Percentiles rank a stretch among this genome's conserved stretches.
phyloP scores from a whole-genome alignment of 2,888 invertebrate genomes.

The Troilus luridus region DNA sequence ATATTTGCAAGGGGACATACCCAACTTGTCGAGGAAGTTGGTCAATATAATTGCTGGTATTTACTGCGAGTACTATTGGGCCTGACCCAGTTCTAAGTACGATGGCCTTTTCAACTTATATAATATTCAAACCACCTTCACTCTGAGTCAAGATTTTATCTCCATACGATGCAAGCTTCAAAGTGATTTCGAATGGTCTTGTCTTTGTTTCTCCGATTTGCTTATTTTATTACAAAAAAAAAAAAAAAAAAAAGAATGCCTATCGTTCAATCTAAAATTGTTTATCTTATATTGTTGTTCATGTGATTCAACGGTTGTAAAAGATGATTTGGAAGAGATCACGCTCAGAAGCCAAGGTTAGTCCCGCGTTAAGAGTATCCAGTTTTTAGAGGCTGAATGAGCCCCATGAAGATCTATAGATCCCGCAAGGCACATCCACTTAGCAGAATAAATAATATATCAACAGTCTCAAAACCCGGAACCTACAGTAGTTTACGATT shows the following conservation, averaged over 20 bases:
- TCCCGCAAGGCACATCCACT: too few species aligned
- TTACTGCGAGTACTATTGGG: slow-evolving; percentile 18
- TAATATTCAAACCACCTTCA: slow-evolving; percentile 30
- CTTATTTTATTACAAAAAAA: not conserved
- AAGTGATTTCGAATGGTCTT: not conserved
- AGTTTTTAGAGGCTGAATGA: too few species aligned
- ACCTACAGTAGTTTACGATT: too few species aligned
- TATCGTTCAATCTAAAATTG: too few species aligned
- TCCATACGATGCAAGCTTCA: not conserved
- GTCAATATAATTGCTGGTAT: slow-evolving; percentile 11
- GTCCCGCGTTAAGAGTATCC: too few species aligned
- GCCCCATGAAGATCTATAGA: too few species aligned
- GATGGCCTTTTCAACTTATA: slow-evolving; percentile 17
- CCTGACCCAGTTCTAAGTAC: slow-evolving; percentile 39
- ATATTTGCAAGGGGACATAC: not conserved
- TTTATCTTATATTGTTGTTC: not conserved
- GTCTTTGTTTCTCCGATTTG: not conserved
- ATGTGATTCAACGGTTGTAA: not conserved
- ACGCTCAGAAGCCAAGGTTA: too few species aligned
- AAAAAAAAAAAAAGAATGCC: too few species aligned
- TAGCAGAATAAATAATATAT: too few species aligned
- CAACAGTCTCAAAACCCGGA: too few species aligned
- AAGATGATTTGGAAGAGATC: too few species aligned
- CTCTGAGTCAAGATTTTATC: not conserved
- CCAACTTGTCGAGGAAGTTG: not conserved